Evolutionary conservation across 2,888 invertebrate genomes (phyloP), one percentile per base, ranked within the genome.

Genomic region (Aplocera efformata): DNA sequence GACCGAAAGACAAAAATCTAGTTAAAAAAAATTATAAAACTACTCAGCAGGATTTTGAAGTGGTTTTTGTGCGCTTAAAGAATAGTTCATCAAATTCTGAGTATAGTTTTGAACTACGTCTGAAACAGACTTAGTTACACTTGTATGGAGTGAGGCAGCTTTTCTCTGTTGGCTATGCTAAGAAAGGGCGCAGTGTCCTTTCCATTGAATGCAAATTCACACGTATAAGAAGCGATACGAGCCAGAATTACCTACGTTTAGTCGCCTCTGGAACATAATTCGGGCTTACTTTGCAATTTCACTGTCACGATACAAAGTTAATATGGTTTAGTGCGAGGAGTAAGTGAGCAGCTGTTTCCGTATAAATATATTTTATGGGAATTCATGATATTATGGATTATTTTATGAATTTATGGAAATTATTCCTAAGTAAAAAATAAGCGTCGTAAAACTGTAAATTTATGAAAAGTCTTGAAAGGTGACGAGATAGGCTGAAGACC

Each of bases 161-260:
- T n/a, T 41, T 32, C n/a, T 40, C 1, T 1, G n/a, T 10, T 30
- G 26, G 10, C 36, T 37, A 9, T 26, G 29, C 21, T 9, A 22
- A 22, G 30, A 50, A 29, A 49, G 53, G 43, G 50, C 56, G 35
- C 57, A 47, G 71, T 72, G 78, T 80, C 78, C 79, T 76, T 72
- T 68, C 86, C 83, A 88, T 88, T 88, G 77, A 86, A 88, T 88
- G 88, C 86, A 86, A 88, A 88, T 88, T 75, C 71, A 63, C 71
- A 76, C 75, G 76, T 76, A 82, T 77, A 78, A 84, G 83, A 84
- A 83, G 78, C 79, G 75, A 74, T 76, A 67, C 72, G 70, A 72
- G 72, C 67, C 72, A 69, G 80, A 83, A 86, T 86, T 88, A 86
- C 79, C 78, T 74, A 78, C 86, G 79, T 86, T 86, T 86, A 86